phyloP scores from a whole-genome alignment of 2,797 vertebrate genomes.

The Perdix hodgsoniae region DNA sequence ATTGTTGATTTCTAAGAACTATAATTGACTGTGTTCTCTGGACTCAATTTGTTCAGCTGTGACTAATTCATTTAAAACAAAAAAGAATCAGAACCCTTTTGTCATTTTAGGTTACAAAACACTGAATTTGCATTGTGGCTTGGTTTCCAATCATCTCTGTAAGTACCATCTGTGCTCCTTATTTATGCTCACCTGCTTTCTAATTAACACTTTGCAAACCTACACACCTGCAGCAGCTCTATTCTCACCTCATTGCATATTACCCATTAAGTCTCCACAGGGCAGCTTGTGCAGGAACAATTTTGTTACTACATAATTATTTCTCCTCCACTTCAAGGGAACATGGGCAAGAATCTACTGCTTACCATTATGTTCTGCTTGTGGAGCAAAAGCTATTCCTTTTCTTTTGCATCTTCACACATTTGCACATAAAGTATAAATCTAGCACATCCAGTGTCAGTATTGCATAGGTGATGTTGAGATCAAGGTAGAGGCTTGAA shows the following conservation, averaged over 20 bases:
- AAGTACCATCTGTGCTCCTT: not conserved
- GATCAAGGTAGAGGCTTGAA: fast-evolving
- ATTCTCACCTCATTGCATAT: not conserved
- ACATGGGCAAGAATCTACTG: not conserved
- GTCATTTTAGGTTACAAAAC: not conserved
- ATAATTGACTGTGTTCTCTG: not conserved
- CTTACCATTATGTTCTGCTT: not conserved
- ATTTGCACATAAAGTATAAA: not conserved
- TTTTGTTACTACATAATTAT: not conserved
- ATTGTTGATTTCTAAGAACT: not conserved
- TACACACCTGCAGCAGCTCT: slow-evolving; percentile 19
- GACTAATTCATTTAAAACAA: not conserved
- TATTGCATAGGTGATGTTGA: not conserved
- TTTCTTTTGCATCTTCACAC: not conserved
- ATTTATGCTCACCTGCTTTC: not conserved
- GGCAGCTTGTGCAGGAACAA: not conserved
- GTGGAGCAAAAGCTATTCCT: not conserved
- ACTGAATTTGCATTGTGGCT: not conserved
- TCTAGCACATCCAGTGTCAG: not conserved
- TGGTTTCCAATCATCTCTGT: not conserved
- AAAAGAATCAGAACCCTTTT: not conserved
- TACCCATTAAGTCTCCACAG: not conserved
- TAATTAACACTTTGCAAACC: slow-evolving; percentile 30
- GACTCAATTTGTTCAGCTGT: not conserved
- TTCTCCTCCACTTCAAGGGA: not conserved